Conservation (phyloP, 2,113 vertebrate species). For the Sardina pilchardus region DNA sequence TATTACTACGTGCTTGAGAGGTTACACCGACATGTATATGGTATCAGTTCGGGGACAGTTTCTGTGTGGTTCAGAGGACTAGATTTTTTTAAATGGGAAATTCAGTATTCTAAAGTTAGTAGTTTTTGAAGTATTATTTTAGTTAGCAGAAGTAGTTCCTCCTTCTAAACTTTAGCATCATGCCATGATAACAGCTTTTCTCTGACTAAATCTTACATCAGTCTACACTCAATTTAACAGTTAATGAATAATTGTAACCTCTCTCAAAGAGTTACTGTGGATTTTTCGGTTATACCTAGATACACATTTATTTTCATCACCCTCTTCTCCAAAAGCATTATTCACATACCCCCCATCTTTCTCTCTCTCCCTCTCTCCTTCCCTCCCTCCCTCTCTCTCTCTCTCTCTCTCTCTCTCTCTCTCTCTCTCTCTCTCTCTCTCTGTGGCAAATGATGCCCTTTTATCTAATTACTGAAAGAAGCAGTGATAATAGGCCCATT, state of each 20-base stretch:
- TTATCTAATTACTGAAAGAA: neutral
- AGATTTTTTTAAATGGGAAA: too few relatives aligned
- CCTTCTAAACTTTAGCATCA: too few relatives aligned
- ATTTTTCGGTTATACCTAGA: neutral
- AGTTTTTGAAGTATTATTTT: too few relatives aligned
- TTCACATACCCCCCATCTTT: neutral
- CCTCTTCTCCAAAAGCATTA: neutral
- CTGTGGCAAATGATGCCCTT: slow-evolving; percentile 5
- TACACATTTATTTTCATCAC: neutral
- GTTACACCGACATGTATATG: neutral
- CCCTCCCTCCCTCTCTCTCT: neutral
- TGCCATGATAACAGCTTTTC: too few relatives aligned
- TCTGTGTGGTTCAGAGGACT: neutral
- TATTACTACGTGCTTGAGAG: neutral
- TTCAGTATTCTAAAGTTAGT: too few relatives aligned
- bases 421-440: neutral
- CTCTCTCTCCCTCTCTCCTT: neutral
- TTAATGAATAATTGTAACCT: too few relatives aligned
- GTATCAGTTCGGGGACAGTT: neutral
- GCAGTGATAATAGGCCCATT: neutral
- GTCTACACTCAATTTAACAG: too few relatives aligned
- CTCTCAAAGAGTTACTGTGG: too few relatives aligned
- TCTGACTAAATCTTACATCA: too few relatives aligned
- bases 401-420: neutral
- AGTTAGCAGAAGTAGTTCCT: too few relatives aligned